Evolutionary conservation across 2,888 invertebrate genomes (phyloP).

Genomic region (Antheraea assamensis): DNA sequence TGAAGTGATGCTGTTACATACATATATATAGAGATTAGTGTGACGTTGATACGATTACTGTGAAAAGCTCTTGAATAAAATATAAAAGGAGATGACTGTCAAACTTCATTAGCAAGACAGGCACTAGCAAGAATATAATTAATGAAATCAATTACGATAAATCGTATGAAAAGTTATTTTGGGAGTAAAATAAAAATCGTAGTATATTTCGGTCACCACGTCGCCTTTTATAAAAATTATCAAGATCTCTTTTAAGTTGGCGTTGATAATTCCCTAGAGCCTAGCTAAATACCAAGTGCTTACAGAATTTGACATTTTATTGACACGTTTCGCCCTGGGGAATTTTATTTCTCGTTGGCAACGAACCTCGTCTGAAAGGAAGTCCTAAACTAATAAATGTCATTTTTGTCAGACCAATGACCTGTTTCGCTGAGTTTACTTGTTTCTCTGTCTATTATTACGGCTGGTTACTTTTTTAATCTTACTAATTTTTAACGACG

Average conservation of each 20-base stretch:
- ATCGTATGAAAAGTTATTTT: background rate
- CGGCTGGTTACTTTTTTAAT: too few relatives aligned
- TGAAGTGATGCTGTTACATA: too few relatives aligned
- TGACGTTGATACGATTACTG: background rate
- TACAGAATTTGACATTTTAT: slow-evolving; percentile 13
- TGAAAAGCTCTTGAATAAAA: background rate
- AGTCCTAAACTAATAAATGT: slow-evolving; percentile 14
- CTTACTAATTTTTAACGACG: too few relatives aligned
- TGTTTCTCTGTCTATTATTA: background rate
- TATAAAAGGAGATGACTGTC: background rate
- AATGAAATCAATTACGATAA: background rate
- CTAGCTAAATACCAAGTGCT: slow-evolving; percentile 7
- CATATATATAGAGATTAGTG: background rate
- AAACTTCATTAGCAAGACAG: background rate
- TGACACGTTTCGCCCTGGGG: slow-evolving; percentile 9
- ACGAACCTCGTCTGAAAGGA: slow-evolving; percentile 2
- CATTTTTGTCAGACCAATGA: background rate
- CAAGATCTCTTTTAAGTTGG: background rate
- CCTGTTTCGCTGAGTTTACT: background rate
- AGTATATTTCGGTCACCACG: background rate
- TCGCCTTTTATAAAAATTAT: background rate
- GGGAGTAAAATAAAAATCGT: background rate
- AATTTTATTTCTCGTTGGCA: background rate
- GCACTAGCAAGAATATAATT: background rate
- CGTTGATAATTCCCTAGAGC: slow-evolving; percentile 1